Evolutionary conservation across 2,113 vertebrate genomes (phyloP).

Genomic region (Scalopus aquaticus): DNA sequence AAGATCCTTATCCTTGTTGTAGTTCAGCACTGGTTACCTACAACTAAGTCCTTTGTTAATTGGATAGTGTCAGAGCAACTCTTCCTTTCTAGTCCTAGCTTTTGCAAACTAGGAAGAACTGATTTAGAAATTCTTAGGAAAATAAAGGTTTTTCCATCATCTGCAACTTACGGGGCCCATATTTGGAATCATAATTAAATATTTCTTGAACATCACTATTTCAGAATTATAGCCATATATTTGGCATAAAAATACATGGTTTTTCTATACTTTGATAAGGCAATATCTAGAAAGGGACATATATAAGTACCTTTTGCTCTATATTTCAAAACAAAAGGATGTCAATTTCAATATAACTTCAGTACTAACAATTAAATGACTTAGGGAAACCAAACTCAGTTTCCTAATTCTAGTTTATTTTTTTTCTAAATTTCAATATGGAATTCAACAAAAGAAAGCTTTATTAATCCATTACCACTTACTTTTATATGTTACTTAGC

Average conservation of each 20-base stretch:
- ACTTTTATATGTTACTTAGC: not conserved
- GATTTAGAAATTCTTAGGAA: conserved; percentile 21
- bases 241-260: conserved; percentile 46
- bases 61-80: not conserved
- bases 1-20: not conserved
- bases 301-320: not conserved
- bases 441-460: conserved; percentile 24
- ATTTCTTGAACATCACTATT: conserved; percentile 47
- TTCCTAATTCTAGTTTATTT: not conserved
- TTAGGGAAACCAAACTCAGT: conserved; percentile 17
- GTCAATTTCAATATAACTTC: conserved; percentile 38
- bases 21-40: not conserved
- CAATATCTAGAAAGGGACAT: conserved; percentile 34
- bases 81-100: not conserved
- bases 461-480: not conserved
- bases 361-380: conserved; percentile 14
- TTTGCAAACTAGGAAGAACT: conserved; percentile 18
- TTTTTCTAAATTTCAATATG: not conserved
- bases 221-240: conserved; percentile 54
- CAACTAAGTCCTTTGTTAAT: not conserved
- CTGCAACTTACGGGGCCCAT: conserved; percentile 29
- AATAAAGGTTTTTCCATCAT: conserved; percentile 25
- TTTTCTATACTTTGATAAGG: conserved; percentile 52
- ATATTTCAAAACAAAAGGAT: conserved; percentile 30
- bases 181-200: conserved; percentile 65